Evolutionary conservation across 2,888 invertebrate species (phyloP).

Genomic region (Agrochola circellaris): DNA sequence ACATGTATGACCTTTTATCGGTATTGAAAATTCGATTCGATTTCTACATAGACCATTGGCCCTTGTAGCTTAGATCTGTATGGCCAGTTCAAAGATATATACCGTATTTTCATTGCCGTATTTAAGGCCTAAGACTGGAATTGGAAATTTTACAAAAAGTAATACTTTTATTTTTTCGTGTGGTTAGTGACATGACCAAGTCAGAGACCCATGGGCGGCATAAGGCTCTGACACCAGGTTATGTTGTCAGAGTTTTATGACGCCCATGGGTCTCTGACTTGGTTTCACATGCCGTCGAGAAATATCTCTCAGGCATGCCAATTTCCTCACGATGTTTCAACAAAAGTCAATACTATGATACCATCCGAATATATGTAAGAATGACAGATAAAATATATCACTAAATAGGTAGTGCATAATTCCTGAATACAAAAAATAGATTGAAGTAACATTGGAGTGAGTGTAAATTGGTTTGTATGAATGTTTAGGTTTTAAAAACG

Average conservation of each 20-base stretch:
- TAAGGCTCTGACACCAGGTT: no score
- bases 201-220: no score
- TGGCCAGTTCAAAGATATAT: slow-evolving; percentile 3
- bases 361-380: slow-evolving; percentile 28
- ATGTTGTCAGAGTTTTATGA: no score
- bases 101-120: slow-evolving; percentile 14
- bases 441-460: slow-evolving; percentile 61
- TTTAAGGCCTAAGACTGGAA: slow-evolving; percentile 8
- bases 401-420: slow-evolving; percentile 64
- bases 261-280: no score
- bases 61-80: not conserved
- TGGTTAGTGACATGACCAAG: no score
- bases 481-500: slow-evolving; percentile 69
- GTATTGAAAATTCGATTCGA: slow-evolving; percentile 19
- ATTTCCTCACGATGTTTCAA: no score
- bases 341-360: slow-evolving; percentile 6
- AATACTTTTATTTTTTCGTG: no score
- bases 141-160: slow-evolving; percentile 12
- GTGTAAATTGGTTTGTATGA: slow-evolving; percentile 67
- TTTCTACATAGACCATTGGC: not conserved
- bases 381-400: slow-evolving; percentile 44
- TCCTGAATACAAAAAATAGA: slow-evolving; percentile 52
- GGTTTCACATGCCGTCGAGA: no score
- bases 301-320: no score
- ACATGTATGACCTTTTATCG: slow-evolving; percentile 5